Evolutionary conservation across 2,797 vertebrate genomes (phyloP), one percentile per base, ranked within the genome.

Genomic region (Oreortyx pictus): DNA sequence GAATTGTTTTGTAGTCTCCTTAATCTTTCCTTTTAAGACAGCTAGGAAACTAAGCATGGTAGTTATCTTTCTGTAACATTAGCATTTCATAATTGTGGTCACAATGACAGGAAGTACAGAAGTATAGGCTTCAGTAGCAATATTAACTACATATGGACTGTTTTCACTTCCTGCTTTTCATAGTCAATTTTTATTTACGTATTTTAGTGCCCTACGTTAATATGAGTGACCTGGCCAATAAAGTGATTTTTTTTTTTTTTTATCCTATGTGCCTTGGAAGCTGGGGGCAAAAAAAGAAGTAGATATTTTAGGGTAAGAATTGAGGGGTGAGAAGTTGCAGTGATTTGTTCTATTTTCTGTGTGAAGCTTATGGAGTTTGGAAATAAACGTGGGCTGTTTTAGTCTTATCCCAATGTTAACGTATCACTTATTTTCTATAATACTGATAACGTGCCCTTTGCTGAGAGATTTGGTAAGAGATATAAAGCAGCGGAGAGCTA

Each of bases 21-120:
- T 88, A 94, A 62, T 90, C 91, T 88, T 95, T 96, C 72, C 95
- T 78, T 50, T 68, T 80, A 88, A 79, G 77, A 94, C 74, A 92
- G 14, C 65, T 80, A 88, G 57, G 61, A 91, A 93, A 59, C 57
- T 54, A 90, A 94, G 86, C 78, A 88, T 80, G 83, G 60, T 54
- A 88, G 88, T 92, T 92, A 92, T 82, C 72, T 70, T 68, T 74
- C 72, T 54, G 61, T 44, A 92, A 24, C 81, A 29, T 89, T 82
- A 90, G 4, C n/a, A 68, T 93, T 95, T 91, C 72, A 59, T 82
- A 73, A 90, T 86, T 76, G 13, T 84, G 88, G 61, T 84, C 57
- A 95, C 90, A 95, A 88, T 93, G 75, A 72, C 78, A 94, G 95
- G 94, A 94, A 96, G 93, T 90, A 78, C 81, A 92, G 78, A 91